Evolutionary conservation across 1,140 invertebrate species (phyloP), one percentile per base, ranked within the genome.

Genomic region (Megalonaias nervosa): DNA sequence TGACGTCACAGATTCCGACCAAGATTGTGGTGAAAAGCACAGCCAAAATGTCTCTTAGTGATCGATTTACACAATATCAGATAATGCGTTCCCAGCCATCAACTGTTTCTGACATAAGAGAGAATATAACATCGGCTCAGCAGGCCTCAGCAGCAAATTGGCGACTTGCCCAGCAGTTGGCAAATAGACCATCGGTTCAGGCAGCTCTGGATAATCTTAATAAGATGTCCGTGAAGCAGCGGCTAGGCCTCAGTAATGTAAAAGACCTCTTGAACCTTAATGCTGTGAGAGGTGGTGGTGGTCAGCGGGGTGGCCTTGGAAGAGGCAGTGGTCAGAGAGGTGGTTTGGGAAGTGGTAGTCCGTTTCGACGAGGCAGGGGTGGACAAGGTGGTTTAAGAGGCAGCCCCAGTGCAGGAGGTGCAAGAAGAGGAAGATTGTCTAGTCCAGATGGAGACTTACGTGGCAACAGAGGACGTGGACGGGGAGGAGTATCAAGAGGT

Each of bases 141-240:
- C 90, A 90, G 74, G 90, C 91, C 19, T 89, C 91, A 0, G 86
- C 85, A 11, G 89, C 89, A 77, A 93, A 93, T 81, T 81, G 90
- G 17, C 85, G 92, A 31, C 86, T 93, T 17, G 91, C 92, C 9
- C 90, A 91, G 75, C 92, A 92, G 82, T 92, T 93, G 91, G 92
- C 92, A 60, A 91, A 91, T 72, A 86, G 92, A 75, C 92, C 92
- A 14, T 86, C 90, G 31, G 90, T 92, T 1, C 87, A 90, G 71
- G 83, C 90, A n/a, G 92, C 91, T 64, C 81, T 92, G 19, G 76
- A 70, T 31, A 31, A 31, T 4, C 26, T 31, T 2, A 31, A 31
- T 2, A 31, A 84, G 81, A 74, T 81, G 71, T 89, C 84, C 56
- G 68, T 92, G n/a, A 86, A 89, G 69, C 91, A 92, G 73, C 81